These are phyloP conservation scores for Tenthredo amoena DNA, from an alignment of 2,888 invertebrate species.

Conservation along the genomic window DNA sequence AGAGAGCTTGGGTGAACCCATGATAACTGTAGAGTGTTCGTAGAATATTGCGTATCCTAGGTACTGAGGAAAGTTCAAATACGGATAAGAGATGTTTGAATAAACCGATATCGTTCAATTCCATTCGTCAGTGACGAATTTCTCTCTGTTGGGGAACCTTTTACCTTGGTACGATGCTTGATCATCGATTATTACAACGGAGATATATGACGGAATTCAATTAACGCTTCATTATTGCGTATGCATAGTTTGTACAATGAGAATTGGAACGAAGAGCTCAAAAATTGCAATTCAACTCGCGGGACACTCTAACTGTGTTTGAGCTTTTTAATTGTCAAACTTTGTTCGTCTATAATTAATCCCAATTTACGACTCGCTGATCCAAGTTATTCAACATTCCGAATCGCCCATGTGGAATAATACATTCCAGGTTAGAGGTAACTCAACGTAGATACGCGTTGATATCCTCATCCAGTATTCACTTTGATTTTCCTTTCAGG, in stretches of 20 bases:
- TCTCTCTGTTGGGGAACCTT: not conserved
- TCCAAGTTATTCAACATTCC: conserved; percentile 12
- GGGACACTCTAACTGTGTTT: conserved; percentile 11
- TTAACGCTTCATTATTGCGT: not conserved
- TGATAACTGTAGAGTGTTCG: not conserved
- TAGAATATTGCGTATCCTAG: conserved; percentile 14
- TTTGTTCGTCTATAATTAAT: conserved; percentile 10
- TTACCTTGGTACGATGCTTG: not conserved
- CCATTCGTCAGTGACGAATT: not conserved
- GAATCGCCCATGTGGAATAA: conserved; percentile 1
- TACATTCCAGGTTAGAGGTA: not conserved
- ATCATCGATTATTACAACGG: not conserved
- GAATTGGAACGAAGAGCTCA: not conserved
- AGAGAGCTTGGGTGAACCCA: not conserved
- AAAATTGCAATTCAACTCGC: conserved; percentile 2
- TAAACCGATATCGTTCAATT: conserved; percentile 26
- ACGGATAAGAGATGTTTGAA: not conserved
- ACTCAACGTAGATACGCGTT: not conserved
- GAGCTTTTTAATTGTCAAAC: conserved; percentile 26
- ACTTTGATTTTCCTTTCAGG: not conserved
- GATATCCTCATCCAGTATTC: not conserved
- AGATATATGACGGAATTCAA: not conserved
- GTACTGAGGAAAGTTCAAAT: not conserved
- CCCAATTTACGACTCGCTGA: conserved; percentile 10
- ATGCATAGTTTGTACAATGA: not conserved